These are phyloP conservation scores for Cephus pygmeus DNA, from an alignment of 2,888 invertebrate genomes.

Conservation along the genomic window DNA sequence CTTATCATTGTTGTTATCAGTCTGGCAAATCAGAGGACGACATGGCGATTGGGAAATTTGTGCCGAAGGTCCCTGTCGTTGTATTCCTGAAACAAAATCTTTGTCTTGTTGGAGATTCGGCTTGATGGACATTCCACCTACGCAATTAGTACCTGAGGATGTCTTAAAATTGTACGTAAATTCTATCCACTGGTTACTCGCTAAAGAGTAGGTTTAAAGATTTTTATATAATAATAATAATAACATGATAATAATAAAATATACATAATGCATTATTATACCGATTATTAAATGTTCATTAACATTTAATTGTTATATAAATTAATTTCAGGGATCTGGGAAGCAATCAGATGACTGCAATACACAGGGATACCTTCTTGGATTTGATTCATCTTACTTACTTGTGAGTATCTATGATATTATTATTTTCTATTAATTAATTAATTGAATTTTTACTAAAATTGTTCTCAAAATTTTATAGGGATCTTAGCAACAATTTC, in stretches of 20 bases:
- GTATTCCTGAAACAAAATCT: constrained; percentile 73
- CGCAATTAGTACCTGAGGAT: constrained; percentile 75
- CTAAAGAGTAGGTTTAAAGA: too few relatives aligned
- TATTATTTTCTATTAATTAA: neutral
- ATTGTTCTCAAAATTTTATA: constrained; percentile 34
- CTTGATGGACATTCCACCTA: constrained; percentile 71
- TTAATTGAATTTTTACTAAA: neutral
- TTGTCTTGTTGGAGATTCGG: constrained; percentile 78
- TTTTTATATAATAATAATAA: too few relatives aligned
- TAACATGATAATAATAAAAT: too few relatives aligned
- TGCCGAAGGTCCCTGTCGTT: constrained; percentile 74
- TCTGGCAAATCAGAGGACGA: constrained; percentile 73
- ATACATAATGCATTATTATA: too few relatives aligned
- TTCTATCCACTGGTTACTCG: neutral
- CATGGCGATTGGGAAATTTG: constrained; percentile 73
- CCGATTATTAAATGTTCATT: neutral
- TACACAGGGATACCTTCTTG: constrained; percentile 78
- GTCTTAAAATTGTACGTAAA: constrained; percentile 72
- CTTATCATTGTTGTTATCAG: constrained; percentile 59
- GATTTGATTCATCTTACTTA: constrained; percentile 72
- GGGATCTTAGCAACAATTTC: constrained; percentile 56
- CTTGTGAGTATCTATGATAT: constrained; percentile 60
- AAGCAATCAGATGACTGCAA: constrained; percentile 75
- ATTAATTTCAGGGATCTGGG: constrained; percentile 75
- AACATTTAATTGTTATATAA: neutral